phyloP scores from a whole-genome alignment of 2,113 vertebrate species.

The Ascaphus truei region DNA sequence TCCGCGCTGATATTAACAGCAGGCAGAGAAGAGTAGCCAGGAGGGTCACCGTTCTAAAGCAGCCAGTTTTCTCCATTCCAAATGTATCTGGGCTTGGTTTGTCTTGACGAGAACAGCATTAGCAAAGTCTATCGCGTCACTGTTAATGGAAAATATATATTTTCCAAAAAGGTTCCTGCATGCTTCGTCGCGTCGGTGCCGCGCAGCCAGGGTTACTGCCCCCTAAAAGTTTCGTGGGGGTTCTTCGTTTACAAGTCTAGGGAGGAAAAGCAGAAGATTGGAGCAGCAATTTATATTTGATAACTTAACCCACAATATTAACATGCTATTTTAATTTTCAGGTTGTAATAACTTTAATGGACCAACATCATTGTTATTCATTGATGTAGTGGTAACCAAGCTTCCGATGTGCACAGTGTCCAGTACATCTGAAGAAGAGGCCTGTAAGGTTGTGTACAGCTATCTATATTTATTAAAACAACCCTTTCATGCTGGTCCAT shows the following conservation, averaged over 20 bases:
- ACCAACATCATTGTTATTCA: too few relatives aligned
- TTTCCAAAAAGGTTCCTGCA: not conserved
- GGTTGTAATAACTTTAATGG: too few relatives aligned
- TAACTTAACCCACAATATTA: too few relatives aligned
- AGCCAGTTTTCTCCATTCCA: slow-evolving; percentile 21
- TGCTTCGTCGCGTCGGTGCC: not conserved
- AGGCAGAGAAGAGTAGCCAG: not conserved
- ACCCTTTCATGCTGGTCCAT: too few relatives aligned
- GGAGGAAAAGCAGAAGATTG: not conserved
- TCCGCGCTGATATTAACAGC: not conserved
- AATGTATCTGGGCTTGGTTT: not conserved
- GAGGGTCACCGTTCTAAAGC: not conserved
- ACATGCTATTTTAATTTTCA: too few relatives aligned
- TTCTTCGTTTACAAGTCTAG: not conserved
- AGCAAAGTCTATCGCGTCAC: not conserved
- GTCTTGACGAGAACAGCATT: slow-evolving; percentile 1
- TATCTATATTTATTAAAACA: too few relatives aligned
- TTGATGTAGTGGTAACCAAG: too few relatives aligned
- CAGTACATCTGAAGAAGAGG: too few relatives aligned
- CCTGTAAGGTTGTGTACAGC: too few relatives aligned
- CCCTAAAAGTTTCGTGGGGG: not conserved
- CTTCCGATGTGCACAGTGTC: too few relatives aligned
- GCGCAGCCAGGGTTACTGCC: not conserved
- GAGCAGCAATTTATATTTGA: too few relatives aligned
- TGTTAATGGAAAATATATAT: not conserved